These are phyloP conservation scores for Amphiduros pacificus DNA, from an alignment of 2,888 invertebrate genomes.

Conservation along the genomic window DNA sequence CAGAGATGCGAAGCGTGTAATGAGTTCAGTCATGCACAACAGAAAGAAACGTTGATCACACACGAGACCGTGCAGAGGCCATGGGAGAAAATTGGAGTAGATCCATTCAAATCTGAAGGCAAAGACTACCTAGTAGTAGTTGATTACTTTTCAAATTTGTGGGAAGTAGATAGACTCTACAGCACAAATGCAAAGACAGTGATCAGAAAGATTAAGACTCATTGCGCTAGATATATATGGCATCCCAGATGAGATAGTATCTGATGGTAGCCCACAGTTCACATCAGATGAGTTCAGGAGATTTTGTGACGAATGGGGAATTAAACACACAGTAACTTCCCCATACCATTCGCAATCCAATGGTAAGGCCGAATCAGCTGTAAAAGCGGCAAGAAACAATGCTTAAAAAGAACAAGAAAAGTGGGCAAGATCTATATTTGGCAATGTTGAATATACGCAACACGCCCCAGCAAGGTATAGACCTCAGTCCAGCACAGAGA, in stretches of 20 bases:
- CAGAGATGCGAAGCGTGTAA: background rate
- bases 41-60: background rate
- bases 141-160: background rate
- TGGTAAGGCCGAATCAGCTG: background rate
- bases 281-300: conserved; percentile 27
- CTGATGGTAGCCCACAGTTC: conserved; percentile 35
- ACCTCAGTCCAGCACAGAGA: background rate
- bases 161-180: background rate
- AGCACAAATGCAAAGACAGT: background rate
- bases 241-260: conserved; percentile 31
- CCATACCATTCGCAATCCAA: background rate
- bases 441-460: background rate
- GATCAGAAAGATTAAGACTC: too few species aligned
- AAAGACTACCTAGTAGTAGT: background rate
- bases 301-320: conserved; percentile 28
- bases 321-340: conserved; percentile 15
- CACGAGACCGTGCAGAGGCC: background rate
- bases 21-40: background rate
- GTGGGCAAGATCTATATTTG: background rate
- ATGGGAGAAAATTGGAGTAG: background rate
- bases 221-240: too few species aligned
- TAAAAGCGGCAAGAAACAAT: background rate
- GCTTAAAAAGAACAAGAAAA: background rate
- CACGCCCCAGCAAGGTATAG: background rate
- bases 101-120: background rate